These are phyloP conservation scores for Penaeus japonicus DNA, from an alignment of 1,140 invertebrate species.

Conservation along the genomic window DNA sequence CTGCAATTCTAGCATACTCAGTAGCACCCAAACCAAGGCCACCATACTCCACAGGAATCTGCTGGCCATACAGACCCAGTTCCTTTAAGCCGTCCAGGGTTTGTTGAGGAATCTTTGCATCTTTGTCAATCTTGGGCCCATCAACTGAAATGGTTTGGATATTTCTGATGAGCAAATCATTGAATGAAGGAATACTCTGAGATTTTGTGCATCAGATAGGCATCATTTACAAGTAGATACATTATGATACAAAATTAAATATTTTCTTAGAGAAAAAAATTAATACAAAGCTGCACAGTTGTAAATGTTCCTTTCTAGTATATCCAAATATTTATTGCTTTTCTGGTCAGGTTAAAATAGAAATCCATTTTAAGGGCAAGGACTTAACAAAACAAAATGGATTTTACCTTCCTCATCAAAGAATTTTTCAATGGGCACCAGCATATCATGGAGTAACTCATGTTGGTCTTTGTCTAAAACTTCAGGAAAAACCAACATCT, in stretches of 20 bases:
- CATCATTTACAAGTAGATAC: background rate
- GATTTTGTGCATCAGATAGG: background rate
- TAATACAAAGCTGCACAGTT: too few species aligned
- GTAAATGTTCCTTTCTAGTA: background rate
- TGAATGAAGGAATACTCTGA: slow-evolving; percentile 10
- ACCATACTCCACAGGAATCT: slow-evolving; percentile 80
- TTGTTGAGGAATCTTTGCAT: slow-evolving; percentile 68
- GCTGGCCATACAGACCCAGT: slow-evolving; percentile 89
- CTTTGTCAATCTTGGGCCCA: slow-evolving; percentile 68
- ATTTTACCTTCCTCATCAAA: slow-evolving; percentile 74
- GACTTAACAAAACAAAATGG: slow-evolving; percentile 40
- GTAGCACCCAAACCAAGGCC: slow-evolving; percentile 88
- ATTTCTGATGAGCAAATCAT: background rate
- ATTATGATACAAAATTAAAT: background rate
- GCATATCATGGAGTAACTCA: slow-evolving; percentile 82
- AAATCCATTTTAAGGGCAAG: background rate
- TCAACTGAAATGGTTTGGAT: slow-evolving; percentile 64
- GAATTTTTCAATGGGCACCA: slow-evolving; percentile 88
- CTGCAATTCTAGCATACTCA: slow-evolving; percentile 91
- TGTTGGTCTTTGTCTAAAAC: slow-evolving; percentile 81
- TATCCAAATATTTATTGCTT: background rate
- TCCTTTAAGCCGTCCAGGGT: slow-evolving; percentile 83
- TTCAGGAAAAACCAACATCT: slow-evolving; percentile 85
- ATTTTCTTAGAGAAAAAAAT: background rate
- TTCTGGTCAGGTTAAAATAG: background rate